Conservation (phyloP, 1,140 invertebrate species). For the Halictus rubicundus region DNA sequence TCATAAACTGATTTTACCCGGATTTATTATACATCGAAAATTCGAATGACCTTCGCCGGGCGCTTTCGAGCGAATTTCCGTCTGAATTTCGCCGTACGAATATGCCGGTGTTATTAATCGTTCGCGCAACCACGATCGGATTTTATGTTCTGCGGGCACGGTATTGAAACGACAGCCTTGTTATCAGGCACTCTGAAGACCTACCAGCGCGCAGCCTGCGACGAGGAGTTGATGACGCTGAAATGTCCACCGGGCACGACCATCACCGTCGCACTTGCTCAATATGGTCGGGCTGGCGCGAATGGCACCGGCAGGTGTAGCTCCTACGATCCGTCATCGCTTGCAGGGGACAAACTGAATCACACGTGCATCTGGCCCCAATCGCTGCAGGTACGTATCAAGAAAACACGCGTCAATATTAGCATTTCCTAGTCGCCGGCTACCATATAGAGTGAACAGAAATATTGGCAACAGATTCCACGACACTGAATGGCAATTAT, state of each 20-base stretch:
- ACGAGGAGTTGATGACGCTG: constrained; percentile 90
- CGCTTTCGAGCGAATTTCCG: too few relatives aligned
- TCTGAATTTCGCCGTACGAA: too few relatives aligned
- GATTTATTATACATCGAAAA: too few relatives aligned
- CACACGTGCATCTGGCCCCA: constrained; percentile 81
- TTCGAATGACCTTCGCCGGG: too few relatives aligned
- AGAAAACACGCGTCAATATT: constrained; percentile 1
- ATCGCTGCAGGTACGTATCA: constrained; percentile 82
- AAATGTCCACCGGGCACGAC: constrained; percentile 92
- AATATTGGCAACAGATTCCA: too few relatives aligned
- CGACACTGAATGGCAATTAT: too few relatives aligned
- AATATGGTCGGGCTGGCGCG: constrained; percentile 82
- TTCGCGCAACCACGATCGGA: too few relatives aligned
- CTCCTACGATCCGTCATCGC: constrained; percentile 67
- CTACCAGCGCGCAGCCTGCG: constrained; percentile 92
- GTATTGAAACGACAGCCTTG: constrained; percentile 84
- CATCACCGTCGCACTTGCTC: constrained; percentile 92
- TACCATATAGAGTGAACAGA: too few relatives aligned
- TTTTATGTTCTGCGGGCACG: not conserved
- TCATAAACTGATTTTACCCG: too few relatives aligned
- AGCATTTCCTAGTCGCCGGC: too few relatives aligned
- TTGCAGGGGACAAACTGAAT: constrained; percentile 69
- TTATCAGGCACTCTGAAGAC: constrained; percentile 93
- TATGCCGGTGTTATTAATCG: too few relatives aligned
- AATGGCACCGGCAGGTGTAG: constrained; percentile 76